A percentile compares a stretch with the other conserved stretches of the same genome.
phyloP scores from a whole-genome alignment of 2,888 invertebrate genomes.

The Pseudoips prasinana region DNA sequence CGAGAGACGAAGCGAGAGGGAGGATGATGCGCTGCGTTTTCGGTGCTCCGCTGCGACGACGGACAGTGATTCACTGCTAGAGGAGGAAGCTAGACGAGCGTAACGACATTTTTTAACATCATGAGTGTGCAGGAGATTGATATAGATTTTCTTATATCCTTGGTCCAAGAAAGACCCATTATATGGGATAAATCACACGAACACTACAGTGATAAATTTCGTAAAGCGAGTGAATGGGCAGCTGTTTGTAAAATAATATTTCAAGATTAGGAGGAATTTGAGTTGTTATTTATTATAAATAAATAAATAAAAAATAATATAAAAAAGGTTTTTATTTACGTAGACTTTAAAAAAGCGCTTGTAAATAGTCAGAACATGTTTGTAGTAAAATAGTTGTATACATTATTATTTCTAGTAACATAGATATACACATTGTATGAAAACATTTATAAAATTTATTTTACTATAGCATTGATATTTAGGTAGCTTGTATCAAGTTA shows the following conservation, averaged over 20 bases:
- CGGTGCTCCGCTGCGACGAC: slow-evolving; percentile 10
- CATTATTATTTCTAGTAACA: too few species aligned
- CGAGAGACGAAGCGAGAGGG: slow-evolving; percentile 14
- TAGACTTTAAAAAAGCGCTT: too few species aligned
- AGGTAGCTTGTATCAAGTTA: too few species aligned
- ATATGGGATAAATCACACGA: slow-evolving; percentile 17
- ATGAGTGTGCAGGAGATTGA: slow-evolving; percentile 31
- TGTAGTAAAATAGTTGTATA: slow-evolving; percentile 10
- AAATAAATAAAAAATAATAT: too few species aligned
- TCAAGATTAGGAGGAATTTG: slow-evolving; percentile 15
- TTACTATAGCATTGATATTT: too few species aligned
- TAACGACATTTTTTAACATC: slow-evolving; percentile 20
- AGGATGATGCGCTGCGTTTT: slow-evolving; percentile 17
- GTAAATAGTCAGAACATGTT: too few species aligned
- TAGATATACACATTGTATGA: too few species aligned
- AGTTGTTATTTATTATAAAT: slow-evolving; percentile 22
- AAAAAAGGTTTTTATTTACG: too few species aligned
- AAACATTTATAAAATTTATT: too few species aligned
- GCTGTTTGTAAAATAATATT: slow-evolving; percentile 22
- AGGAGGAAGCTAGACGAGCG: too few species aligned
- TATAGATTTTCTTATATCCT: slow-evolving; percentile 29
- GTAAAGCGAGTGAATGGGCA: slow-evolving; percentile 23
- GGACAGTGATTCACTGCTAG: too few species aligned
- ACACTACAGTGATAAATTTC: slow-evolving; percentile 21
- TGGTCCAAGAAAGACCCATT: slow-evolving; percentile 25